Evolutionary conservation across 2,888 invertebrate genomes (phyloP).

Genomic region (Conchocele bisecta): DNA sequence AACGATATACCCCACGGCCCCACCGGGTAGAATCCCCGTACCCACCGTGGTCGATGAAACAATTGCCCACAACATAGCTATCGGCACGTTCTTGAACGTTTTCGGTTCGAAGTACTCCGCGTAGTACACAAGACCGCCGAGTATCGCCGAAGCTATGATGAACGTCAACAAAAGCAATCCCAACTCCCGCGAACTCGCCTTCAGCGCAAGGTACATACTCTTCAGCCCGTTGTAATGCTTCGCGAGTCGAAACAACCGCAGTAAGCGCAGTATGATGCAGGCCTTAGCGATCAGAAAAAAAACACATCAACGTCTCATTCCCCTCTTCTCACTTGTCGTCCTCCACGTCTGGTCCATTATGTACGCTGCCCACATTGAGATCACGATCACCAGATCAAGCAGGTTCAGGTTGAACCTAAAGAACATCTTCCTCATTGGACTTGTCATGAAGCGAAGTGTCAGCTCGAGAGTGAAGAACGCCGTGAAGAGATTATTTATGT

Average conservation of each 20-base stretch:
- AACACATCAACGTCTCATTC: constrained; percentile 6
- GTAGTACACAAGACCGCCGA: constrained; percentile 74
- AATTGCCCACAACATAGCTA: constrained; percentile 76
- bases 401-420: constrained; percentile 56
- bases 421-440: constrained; percentile 60
- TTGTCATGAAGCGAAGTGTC: constrained; percentile 62
- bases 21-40: constrained; percentile 69
- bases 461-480: constrained; percentile 75
- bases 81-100: constrained; percentile 65
- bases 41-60: constrained; percentile 78
- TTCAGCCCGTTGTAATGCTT: constrained; percentile 62
- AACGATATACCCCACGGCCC: constrained; percentile 60
- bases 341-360: constrained; percentile 2
- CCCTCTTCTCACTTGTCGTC: too few relatives aligned
- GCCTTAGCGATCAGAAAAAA: constrained; percentile 31
- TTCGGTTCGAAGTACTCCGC: constrained; percentile 62
- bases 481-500: constrained; percentile 67
- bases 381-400: constrained; percentile 54
- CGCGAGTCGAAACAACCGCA: constrained; percentile 53
- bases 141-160: constrained; percentile 70
- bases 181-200: constrained; percentile 71
- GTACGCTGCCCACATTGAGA: constrained; percentile 44
- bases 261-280: constrained; percentile 41
- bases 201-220: constrained; percentile 71
- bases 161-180: constrained; percentile 71